Percentiles rank a stretch among this genome's conserved stretches.
Conservation (phyloP, 2,113 vertebrate genomes). For the Acinonyx jubatus region DNA sequence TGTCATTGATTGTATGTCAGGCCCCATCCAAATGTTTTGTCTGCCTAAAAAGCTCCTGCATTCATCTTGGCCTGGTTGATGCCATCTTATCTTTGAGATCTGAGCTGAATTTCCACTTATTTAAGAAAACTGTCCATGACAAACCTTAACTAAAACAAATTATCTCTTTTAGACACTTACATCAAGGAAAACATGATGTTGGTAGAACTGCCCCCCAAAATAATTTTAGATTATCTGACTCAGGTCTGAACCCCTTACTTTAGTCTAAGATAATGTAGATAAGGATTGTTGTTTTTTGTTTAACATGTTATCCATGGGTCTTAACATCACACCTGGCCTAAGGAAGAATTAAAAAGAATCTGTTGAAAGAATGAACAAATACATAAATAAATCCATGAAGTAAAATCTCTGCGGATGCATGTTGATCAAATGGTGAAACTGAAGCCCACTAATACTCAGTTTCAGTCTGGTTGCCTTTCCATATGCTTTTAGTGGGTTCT, state of each 20-base stretch:
- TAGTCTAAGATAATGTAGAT: neutral
- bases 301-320: neutral
- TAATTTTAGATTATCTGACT: neutral
- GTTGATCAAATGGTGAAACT: neutral
- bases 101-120: neutral
- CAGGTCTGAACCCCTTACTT: neutral
- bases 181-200: neutral
- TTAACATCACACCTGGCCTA: neutral
- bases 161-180: neutral
- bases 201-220: neutral
- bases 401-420: neutral
- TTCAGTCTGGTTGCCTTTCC: neutral
- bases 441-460: neutral
- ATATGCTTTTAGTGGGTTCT: neutral
- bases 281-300: neutral
- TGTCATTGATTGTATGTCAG: fast-evolving
- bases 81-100: neutral
- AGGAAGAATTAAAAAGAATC: neutral
- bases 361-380: neutral
- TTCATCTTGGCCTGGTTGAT: neutral
- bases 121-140: neutral
- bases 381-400: neutral
- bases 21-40: neutral
- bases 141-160: neutral
- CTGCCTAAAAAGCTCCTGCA: neutral